phyloP scores from a whole-genome alignment of 2,888 invertebrate genomes.

The Capitulum mitella region DNA sequence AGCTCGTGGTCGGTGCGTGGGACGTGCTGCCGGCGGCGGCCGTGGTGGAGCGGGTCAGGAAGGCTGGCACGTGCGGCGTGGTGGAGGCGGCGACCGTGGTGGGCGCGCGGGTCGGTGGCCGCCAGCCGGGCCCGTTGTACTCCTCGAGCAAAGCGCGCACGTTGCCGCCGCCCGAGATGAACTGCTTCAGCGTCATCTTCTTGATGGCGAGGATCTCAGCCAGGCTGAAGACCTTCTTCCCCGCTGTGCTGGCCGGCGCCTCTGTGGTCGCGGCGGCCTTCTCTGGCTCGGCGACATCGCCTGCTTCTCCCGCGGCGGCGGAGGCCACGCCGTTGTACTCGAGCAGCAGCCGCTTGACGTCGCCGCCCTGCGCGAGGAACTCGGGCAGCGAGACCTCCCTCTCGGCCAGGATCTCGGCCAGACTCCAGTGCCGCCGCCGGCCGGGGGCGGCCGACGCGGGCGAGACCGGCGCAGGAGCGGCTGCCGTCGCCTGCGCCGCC shows the following conservation, averaged over 20 bases:
- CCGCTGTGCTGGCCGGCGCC: too few relatives aligned
- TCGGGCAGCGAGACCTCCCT: background rate
- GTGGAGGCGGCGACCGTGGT: background rate
- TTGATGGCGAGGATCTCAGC: background rate
- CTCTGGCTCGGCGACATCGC: background rate
- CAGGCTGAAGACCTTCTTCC: background rate
- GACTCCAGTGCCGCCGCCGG: background rate
- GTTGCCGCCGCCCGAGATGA: background rate
- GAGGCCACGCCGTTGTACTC: background rate
- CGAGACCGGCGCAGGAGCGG: too few relatives aligned
- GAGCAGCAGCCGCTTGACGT: background rate
- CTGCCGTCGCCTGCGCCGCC: too few relatives aligned
- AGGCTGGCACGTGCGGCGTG: background rate
- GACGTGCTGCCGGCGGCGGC: too few relatives aligned
- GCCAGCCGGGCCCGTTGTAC: background rate
- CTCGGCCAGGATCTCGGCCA: background rate
- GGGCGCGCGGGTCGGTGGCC: background rate
- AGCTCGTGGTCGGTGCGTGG: background rate
- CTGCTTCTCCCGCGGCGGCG: too few relatives aligned
- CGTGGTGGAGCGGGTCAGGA: background rate
- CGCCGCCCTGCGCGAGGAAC: background rate
- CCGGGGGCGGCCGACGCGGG: too few relatives aligned
- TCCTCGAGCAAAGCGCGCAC: background rate
- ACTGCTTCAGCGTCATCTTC: slow-evolving; percentile 9
- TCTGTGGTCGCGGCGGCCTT: background rate